Conservation (phyloP, 2,113 vertebrate genomes). For the Eolophus roseicapilla region DNA sequence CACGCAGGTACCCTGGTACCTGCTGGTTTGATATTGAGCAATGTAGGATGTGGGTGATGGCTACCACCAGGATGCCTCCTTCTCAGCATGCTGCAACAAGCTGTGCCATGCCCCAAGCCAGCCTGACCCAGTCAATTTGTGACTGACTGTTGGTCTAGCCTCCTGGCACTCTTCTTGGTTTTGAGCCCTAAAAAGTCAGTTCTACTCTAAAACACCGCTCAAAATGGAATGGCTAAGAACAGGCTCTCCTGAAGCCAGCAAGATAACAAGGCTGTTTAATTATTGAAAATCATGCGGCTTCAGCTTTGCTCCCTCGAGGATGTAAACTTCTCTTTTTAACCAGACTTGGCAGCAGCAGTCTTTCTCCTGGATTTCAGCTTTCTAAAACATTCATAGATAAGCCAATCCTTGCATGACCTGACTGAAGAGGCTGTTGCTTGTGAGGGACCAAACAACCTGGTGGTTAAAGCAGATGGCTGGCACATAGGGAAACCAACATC, state of each 20-base stretch:
- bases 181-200: not conserved
- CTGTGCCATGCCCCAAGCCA: not conserved
- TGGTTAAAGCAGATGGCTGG: not conserved
- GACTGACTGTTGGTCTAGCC: not conserved
- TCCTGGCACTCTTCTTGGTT: not conserved
- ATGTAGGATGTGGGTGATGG: not conserved
- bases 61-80: not conserved
- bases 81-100: rapidly evolving
- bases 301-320: conserved; percentile 1
- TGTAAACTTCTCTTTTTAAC: conserved; percentile 36
- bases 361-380: conserved; percentile 19
- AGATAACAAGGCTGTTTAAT: conserved; percentile 28
- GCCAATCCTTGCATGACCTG: not conserved
- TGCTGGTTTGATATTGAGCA: not conserved
- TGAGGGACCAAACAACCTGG: not conserved
- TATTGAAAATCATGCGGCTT: not conserved
- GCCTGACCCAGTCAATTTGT: not conserved
- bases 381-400: not conserved
- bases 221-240: not conserved
- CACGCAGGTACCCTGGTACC: not conserved
- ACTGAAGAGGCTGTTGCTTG: not conserved
- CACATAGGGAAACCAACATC: not conserved
- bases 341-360: not conserved
- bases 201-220: not conserved
- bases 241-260: conserved; percentile 12